A percentile compares a stretch with the other conserved stretches of the same genome.
Evolutionary conservation across 1,140 invertebrate genomes (phyloP).

Genomic region (Drosophila nasuta): DNA sequence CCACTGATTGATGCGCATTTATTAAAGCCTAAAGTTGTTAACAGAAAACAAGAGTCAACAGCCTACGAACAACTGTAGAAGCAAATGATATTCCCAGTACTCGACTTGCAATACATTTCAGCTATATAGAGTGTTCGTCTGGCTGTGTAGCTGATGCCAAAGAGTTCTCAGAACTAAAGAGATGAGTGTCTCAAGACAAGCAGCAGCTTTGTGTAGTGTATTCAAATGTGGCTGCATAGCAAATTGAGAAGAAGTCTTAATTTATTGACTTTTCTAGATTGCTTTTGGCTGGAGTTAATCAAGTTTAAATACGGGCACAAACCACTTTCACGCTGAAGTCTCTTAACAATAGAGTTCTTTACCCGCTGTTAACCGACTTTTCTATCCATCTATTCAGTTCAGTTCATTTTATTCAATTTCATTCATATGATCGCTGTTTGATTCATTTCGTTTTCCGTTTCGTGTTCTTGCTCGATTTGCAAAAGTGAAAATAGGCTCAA

Average conservation of each 20-base stretch:
- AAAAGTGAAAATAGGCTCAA: conserved; percentile 68
- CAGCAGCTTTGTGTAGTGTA: neutral
- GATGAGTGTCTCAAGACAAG: too few relatives aligned
- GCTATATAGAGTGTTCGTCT: too few relatives aligned
- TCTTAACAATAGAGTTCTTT: conserved; percentile 9
- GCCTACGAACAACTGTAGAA: too few relatives aligned
- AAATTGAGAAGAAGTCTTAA: neutral
- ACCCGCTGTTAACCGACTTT: conserved; percentile 21
- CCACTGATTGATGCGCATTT: neutral
- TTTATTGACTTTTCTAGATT: conserved; percentile 1
- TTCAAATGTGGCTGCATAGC: neutral
- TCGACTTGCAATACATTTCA: too few relatives aligned
- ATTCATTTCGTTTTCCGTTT: conserved; percentile 67
- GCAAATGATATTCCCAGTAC: too few relatives aligned
- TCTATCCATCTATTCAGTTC: conserved; percentile 8
- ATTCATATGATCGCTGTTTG: conserved; percentile 36
- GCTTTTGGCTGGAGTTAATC: neutral
- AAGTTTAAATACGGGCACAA: conserved; percentile 2
- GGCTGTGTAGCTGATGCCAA: too few relatives aligned
- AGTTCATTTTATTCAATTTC: too few relatives aligned
- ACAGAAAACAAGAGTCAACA: neutral
- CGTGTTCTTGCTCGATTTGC: conserved; percentile 64
- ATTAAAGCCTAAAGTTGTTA: neutral
- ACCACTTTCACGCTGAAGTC: conserved; percentile 10
- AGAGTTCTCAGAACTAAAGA: neutral